phyloP scores from a whole-genome alignment of 2,797 vertebrate genomes.

The Pipistrellus nathusii region DNA sequence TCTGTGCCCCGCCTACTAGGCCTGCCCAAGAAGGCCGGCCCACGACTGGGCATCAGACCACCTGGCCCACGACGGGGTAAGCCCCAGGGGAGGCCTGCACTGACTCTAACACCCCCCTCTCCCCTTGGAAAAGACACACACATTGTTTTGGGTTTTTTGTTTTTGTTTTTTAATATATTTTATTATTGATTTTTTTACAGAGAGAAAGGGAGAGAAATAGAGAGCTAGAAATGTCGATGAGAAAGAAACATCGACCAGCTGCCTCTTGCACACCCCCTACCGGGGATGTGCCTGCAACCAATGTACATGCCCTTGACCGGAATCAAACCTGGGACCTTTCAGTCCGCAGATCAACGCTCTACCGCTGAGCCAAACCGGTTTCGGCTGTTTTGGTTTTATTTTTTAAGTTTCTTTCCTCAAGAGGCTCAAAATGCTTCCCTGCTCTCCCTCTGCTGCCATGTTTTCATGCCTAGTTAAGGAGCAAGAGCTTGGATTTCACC shows the following conservation, averaged over 20 bases:
- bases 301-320: too few relatives aligned
- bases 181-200: too few relatives aligned
- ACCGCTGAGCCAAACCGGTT: too few relatives aligned
- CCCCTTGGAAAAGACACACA: neutral
- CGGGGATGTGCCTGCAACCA: too few relatives aligned
- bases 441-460: neutral
- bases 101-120: rapidly evolving
- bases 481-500: neutral
- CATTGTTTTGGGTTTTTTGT: too few relatives aligned
- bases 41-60: neutral
- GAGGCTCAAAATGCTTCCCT: neutral
- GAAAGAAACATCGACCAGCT: too few relatives aligned
- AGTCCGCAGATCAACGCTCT: too few relatives aligned
- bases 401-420: neutral
- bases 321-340: too few relatives aligned
- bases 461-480: neutral
- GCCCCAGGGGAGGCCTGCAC: neutral
- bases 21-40: neutral
- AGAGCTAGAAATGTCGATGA: too few relatives aligned
- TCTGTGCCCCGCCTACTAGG: neutral
- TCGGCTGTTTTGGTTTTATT: neutral
- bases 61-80: neutral
- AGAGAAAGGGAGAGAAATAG: too few relatives aligned
- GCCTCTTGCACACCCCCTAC: too few relatives aligned
- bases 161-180: too few relatives aligned